Base-by-base conservation (phyloP, 2,888 invertebrate genomes). In the Mimachlamys varia region DNA sequence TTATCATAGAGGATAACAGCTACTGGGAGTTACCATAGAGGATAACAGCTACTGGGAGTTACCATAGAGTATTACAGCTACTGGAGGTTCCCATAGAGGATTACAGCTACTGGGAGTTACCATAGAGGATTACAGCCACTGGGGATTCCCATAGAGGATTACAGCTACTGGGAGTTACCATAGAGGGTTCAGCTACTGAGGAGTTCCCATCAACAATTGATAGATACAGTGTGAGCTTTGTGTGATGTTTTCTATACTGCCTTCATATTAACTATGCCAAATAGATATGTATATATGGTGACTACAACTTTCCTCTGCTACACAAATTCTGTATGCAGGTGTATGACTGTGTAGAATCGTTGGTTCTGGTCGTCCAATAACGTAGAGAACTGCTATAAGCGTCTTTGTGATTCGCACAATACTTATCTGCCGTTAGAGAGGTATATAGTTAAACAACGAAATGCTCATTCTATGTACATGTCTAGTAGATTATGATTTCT, bases 191-290 rank as follows among this genome's bases (percentile, higher is more conserved):
- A 53, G 53, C 15, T 17, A 2, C 13, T 53, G 53, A 15, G 53
- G 19, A 53, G 58, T 58, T 58, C 1, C 58, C 22, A 22, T 22
- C 0, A n/a, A 58, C n/a, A 10, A 58, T n/a, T 58, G 58, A 4
- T 19, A 22, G 3, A 58, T 76, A 76, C 15, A 76, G 76, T 76
- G 13, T 33, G 76, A 33, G 76, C 76, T 76, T 76, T 76, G 76
- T 76, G 76, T 76, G 76, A 76, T 76, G 27, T 33, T 33, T 5
- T 76, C 76, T 76, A 10, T 33, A 76, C 27, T 76, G 76, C 76
- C 76, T 76, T 76, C 76, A 33, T 76, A 76, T 33, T 76, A 33
- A 76, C 76, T 76, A 76, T 76, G 76, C 76, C 76, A 76, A 76
- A 76, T 76, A 76, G 76, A 76, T 76, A 58, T 58, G 33, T 19